Base-by-base conservation (phyloP, 2,888 invertebrate genomes). In the Muschampia plurimacula region DNA sequence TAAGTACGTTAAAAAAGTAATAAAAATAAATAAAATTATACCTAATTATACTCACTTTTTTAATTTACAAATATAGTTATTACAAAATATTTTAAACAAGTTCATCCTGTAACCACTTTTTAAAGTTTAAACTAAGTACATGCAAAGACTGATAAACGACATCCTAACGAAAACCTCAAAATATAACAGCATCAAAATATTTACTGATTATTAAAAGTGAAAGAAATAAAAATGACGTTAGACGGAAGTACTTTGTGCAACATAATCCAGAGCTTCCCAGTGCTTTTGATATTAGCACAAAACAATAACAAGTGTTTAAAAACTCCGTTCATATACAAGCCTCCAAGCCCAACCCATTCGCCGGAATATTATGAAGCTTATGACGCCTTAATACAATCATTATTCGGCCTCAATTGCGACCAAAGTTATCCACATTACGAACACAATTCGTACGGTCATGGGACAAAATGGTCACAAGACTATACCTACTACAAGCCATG, bases 361-460 rank as follows among this genome's bases (percentile, higher is more conserved):
- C 92, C 94, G 0, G 93, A 93, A 49, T 93, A 92, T 52, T 93
- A 93, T 67, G 89, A 90, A 60, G 93, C 93, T 0, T 80, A 92
- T n/a, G 92, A 93, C 49, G 86, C 87, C 0, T 67, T 93, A 9
- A 84, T 93, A 32, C 89, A 92, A 55, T 79, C 39, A 70, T 77
- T 69, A 55, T 77, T 62, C 4, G 79, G 78, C 0, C 83, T 87
- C 39, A 81, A 79, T 10, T 74, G 80, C 69, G 76, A 76, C 5
- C 67, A 77, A 13, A 73, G 62, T 7, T 69, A 59, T 5, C 75
- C 32, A 52, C 67, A 44, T 63, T 77, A 67, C 39, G 80, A 69
- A 52, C 69, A 73, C 2, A 64, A 41, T 28, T 65, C 74, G 1
- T 74, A 80, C 13, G 77, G 75, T 0, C 80, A 82, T 49, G 81